A percentile compares a stretch with the other conserved stretches of the same genome.
Evolutionary conservation across 2,888 invertebrate species (phyloP).

Genomic region (Dilophus febrilis): DNA sequence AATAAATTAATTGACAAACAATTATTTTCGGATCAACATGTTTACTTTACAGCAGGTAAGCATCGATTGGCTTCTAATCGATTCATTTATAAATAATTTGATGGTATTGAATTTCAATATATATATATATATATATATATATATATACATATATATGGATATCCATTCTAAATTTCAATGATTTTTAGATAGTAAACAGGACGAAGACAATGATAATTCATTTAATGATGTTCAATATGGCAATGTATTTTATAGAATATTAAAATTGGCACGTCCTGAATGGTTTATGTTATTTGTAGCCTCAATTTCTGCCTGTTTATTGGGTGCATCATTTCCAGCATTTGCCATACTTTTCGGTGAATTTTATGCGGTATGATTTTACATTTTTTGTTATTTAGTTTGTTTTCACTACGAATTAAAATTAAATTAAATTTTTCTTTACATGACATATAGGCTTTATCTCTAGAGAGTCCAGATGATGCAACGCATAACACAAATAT

Average conservation of each 20-base stretch:
- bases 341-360: slow-evolving; percentile 65
- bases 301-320: slow-evolving; percentile 43
- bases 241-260: slow-evolving; percentile 33
- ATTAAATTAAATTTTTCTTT: too few species aligned
- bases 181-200: neutral
- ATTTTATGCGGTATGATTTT: slow-evolving; percentile 47
- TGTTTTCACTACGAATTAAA: too few species aligned
- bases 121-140: neutral
- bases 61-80: neutral
- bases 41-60: slow-evolving; percentile 2
- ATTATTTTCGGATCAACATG: slow-evolving; percentile 16
- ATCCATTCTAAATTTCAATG: neutral
- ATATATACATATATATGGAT: neutral
- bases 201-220: slow-evolving; percentile 22
- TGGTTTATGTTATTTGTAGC: slow-evolving; percentile 47
- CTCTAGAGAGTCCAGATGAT: slow-evolving; percentile 36
- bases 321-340: slow-evolving; percentile 55
- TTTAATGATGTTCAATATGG: slow-evolving; percentile 17
- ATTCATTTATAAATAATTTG: neutral
- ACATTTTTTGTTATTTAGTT: too few species aligned
- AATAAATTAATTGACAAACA: neutral
- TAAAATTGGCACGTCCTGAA: slow-evolving; percentile 49
- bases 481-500: slow-evolving; percentile 39
- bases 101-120: neutral
- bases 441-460: slow-evolving; percentile 45